Evolutionary conservation across 1,140 invertebrate genomes (phyloP), one percentile per base, ranked within the genome.

Genomic region (Hypothenemus hampei): DNA sequence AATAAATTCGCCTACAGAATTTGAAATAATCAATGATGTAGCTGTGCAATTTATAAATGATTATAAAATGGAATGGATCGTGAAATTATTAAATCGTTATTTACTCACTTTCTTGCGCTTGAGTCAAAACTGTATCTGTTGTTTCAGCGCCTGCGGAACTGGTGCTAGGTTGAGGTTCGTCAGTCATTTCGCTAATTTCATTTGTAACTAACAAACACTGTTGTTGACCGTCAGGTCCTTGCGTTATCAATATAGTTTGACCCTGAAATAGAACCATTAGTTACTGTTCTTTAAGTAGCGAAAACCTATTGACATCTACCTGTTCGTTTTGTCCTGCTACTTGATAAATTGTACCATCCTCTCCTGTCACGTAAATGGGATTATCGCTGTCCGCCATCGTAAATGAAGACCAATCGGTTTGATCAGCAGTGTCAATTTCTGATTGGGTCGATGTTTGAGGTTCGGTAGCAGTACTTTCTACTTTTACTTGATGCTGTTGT

Each of bases 251-350:
- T 16, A 87, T 69, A 0, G 85, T 86, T 62, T 87, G 84, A 0
- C 86, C 85, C 20, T 82, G 81, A 20, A 48, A 54, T 36, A 47
- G 11, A 29, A 44, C 19, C 8, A 44, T 11, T 11, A n/a, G n/a
- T 44, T 21, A n/a, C 26, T 33, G 1, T 47, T 4, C n/a, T 37
- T 37, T 37, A 11, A 18, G 26, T 31, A 3, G 1, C 2, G 16
- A 37, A 16, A 7, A 13, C 7, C 35, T 11, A 16, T n/a, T 41
- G 22, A 41, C 15, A 36, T 36, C 35, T 33, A 57, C 55, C 45
- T 62, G 57, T 51, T 86, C 85, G 56, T 85, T 86, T 62, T 88
- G 83, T 5, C 86, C 85, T 0, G 86, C 81, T 16, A 90, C 77
- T 69, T 80, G 78, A 64, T 81, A 83, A 0, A 84, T 77, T 1